Percentiles rank a stretch among this genome's conserved stretches.
Evolutionary conservation across 2,888 invertebrate genomes (phyloP).

Genomic region (Caradrina kadenii): DNA sequence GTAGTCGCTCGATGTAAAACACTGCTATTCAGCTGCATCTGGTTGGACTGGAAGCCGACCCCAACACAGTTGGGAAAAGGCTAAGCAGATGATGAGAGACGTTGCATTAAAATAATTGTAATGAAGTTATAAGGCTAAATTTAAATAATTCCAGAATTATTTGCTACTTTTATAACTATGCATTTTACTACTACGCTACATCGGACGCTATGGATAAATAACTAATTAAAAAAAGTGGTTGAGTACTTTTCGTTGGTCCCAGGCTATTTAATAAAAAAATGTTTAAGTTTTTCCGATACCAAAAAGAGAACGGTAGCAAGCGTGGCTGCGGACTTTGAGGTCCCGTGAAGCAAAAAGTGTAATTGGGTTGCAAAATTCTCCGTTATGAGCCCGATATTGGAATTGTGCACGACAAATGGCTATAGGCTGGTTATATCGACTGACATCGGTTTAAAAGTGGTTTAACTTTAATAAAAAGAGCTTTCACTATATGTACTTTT

Average conservation of each 20-base stretch:
- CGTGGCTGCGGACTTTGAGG: slow-evolving; percentile 38
- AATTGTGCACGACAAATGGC: slow-evolving; percentile 29
- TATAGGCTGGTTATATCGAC: slow-evolving; percentile 20
- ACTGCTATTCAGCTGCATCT: no score
- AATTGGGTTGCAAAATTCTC: slow-evolving; percentile 43
- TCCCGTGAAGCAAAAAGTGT: slow-evolving; percentile 43
- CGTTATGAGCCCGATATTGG: slow-evolving; percentile 33
- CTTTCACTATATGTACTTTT: neutral
- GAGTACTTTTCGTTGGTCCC: neutral
- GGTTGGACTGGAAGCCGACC: no score
- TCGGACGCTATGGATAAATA: neutral
- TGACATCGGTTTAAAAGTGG: slow-evolving; percentile 1
- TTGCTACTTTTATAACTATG: no score
- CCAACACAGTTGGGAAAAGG: no score
- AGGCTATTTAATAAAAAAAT: slow-evolving; percentile 8
- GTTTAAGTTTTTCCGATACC: slow-evolving; percentile 21
- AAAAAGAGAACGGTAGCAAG: slow-evolving; percentile 24
- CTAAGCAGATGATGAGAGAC: no score
- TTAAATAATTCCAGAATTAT: neutral
- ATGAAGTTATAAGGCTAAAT: neutral
- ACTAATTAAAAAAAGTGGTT: neutral
- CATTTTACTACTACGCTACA: neutral
- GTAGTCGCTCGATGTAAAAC: no score
- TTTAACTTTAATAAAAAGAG: slow-evolving; percentile 15
- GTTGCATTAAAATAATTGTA: no score